Evolutionary conservation across 1,140 invertebrate genomes (phyloP).

Genomic region (Drosophila asahinai): DNA sequence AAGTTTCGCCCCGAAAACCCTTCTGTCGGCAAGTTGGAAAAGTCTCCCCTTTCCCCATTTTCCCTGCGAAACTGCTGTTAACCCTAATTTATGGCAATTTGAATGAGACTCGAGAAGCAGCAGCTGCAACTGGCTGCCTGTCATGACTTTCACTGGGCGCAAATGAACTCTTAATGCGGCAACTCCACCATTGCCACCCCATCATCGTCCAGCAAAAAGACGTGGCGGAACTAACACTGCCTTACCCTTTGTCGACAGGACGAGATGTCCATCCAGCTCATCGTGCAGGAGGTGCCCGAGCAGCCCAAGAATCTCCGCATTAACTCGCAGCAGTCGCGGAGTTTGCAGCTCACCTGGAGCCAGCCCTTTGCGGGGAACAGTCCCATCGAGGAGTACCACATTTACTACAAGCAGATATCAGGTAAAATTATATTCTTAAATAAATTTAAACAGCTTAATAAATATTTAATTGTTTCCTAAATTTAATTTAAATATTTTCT

Average conservation of each 20-base stretch:
- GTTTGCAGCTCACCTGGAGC: constrained; percentile 93
- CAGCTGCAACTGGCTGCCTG: constrained; percentile 44
- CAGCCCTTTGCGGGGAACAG: constrained; percentile 95
- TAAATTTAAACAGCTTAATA: background rate
- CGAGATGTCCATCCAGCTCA: constrained; percentile 95
- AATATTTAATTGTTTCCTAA: no score
- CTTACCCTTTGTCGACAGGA: constrained; percentile 86
- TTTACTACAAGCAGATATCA: constrained; percentile 93
- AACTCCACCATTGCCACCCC: constrained; percentile 15
- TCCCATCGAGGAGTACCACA: constrained; percentile 93
- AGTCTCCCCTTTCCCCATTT: background rate
- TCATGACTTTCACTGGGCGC: constrained; percentile 25
- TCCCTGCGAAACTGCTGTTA: constrained; percentile 54
- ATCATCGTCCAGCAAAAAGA: constrained; percentile 4
- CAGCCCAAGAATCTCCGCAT: constrained; percentile 93
- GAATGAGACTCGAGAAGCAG: constrained; percentile 49
- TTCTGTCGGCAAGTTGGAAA: constrained; percentile 34
- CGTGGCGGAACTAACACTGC: constrained; percentile 8
- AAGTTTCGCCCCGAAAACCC: constrained; percentile 29
- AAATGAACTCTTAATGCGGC: constrained; percentile 58
- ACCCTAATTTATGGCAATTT: constrained; percentile 78
- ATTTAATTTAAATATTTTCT: background rate
- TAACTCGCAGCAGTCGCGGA: constrained; percentile 92
- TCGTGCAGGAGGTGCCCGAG: constrained; percentile 96
- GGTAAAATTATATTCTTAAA: no score